Conservation (phyloP, 2,113 vertebrate species). For the Mus spicilegus region DNA sequence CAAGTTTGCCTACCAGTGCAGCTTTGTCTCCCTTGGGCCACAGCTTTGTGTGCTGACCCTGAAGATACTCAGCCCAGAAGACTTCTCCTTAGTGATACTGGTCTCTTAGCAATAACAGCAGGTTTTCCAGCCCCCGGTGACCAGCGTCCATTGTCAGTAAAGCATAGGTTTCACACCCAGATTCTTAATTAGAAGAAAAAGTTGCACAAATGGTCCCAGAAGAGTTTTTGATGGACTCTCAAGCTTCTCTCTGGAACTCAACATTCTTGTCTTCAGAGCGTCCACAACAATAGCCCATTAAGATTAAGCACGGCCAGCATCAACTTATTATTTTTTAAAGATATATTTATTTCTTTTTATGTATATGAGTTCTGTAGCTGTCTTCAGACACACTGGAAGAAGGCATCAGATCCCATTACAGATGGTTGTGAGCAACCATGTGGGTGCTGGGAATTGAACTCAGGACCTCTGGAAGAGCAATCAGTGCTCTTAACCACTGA, state of each 20-base stretch:
- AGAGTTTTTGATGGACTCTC: background rate
- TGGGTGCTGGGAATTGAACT: too few relatives aligned
- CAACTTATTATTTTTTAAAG: background rate
- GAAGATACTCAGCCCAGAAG: background rate
- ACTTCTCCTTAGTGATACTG: background rate
- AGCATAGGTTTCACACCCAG: background rate
- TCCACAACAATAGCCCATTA: background rate
- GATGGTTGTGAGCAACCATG: too few relatives aligned
- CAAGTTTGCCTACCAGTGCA: background rate
- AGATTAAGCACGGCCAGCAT: background rate
- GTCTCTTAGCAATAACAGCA: background rate
- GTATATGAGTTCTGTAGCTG: too few relatives aligned
- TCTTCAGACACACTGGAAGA: too few relatives aligned
- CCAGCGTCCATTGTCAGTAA: background rate
- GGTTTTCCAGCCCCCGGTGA: background rate
- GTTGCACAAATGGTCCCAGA: background rate
- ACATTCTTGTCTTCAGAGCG: background rate
- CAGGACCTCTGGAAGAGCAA: too few relatives aligned
- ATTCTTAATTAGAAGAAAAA: background rate
- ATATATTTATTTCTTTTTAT: too few relatives aligned
- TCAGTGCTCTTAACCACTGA: too few relatives aligned
- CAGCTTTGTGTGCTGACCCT: background rate
- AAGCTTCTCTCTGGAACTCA: background rate
- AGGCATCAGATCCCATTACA: too few relatives aligned
- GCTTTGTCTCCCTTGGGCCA: background rate